A percentile compares a stretch with the other conserved stretches of the same genome.
phyloP scores from a whole-genome alignment of 2,888 invertebrate species.

The Blastobasis adustella region DNA sequence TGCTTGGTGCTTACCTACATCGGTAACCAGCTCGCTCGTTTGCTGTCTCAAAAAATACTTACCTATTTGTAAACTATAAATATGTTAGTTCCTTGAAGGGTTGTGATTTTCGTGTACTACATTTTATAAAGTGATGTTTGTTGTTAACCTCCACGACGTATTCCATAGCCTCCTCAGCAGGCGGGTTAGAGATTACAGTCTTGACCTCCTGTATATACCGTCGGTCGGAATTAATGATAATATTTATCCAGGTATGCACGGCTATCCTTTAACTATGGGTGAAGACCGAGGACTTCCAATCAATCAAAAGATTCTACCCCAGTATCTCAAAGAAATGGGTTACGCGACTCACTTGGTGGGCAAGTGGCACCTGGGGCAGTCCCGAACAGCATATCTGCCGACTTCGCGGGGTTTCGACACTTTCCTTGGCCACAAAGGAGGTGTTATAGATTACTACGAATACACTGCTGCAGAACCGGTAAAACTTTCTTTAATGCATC shows the following conservation, averaged over 20 bases:
- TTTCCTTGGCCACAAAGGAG: conserved; percentile 90
- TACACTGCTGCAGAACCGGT: conserved; percentile 40
- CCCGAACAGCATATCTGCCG: conserved; percentile 76
- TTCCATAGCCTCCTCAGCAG: no score
- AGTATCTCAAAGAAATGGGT: conserved; percentile 79
- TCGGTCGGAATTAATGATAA: no score
- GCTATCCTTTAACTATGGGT: conserved; percentile 52
- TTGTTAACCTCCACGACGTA: no score
- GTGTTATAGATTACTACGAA: conserved; percentile 87
- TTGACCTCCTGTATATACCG: no score
- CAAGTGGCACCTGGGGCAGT: conserved; percentile 84
- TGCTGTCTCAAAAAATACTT: no score
- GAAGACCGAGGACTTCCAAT: conserved; percentile 59
- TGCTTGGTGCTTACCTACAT: no score
- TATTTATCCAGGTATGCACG: conserved; percentile 51
- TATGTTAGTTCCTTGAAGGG: no score
- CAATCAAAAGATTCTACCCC: conserved; percentile 69
- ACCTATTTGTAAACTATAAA: no score
- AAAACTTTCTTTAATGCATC: background rate
- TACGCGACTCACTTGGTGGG: conserved; percentile 87
- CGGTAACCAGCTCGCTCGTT: no score
- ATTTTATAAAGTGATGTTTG: no score
- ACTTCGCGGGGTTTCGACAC: conserved; percentile 85
- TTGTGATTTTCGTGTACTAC: no score
- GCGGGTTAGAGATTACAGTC: no score